A percentile compares a stretch with the other conserved stretches of the same genome.
Evolutionary conservation across 2,888 invertebrate genomes (phyloP).

Genomic region (Myopa tessellatipennis): DNA sequence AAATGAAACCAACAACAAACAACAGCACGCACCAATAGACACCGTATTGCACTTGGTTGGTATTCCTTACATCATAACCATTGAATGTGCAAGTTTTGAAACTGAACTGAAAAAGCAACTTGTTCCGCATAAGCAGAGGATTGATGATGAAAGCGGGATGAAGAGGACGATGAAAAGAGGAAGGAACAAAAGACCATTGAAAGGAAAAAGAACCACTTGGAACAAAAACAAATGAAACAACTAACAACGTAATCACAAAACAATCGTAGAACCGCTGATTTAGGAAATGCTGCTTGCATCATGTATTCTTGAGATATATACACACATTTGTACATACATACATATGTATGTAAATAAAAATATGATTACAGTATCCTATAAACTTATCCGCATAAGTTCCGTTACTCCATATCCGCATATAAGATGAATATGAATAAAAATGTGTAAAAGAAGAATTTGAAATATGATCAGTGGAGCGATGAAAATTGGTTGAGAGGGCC

Average conservation of each 20-base stretch:
- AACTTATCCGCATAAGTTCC: not conserved
- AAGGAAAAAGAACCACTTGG: conserved; percentile 31
- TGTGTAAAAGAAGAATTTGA: not conserved
- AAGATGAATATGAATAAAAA: not conserved
- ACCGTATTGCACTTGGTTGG: too few species aligned
- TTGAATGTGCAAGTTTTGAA: too few species aligned
- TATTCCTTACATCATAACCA: too few species aligned
- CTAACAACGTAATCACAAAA: not conserved
- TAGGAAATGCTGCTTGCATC: conserved; percentile 17
- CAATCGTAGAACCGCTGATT: not conserved
- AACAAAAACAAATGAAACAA: not conserved
- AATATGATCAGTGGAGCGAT: not conserved
- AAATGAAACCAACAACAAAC: too few species aligned
- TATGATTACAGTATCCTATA: not conserved
- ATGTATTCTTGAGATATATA: conserved; percentile 13
- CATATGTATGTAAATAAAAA: not conserved
- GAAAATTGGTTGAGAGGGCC: not conserved
- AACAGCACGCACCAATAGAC: too few species aligned
- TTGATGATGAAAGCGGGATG: not conserved
- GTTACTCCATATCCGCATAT: not conserved
- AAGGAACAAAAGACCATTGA: conserved; percentile 21
- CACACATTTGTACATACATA: not conserved
- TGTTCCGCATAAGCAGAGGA: conserved; percentile 8
- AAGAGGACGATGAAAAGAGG: conserved; percentile 14
- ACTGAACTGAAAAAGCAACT: not conserved